phyloP scores from a whole-genome alignment of 2,888 invertebrate genomes.

The Tenthredo livida region DNA sequence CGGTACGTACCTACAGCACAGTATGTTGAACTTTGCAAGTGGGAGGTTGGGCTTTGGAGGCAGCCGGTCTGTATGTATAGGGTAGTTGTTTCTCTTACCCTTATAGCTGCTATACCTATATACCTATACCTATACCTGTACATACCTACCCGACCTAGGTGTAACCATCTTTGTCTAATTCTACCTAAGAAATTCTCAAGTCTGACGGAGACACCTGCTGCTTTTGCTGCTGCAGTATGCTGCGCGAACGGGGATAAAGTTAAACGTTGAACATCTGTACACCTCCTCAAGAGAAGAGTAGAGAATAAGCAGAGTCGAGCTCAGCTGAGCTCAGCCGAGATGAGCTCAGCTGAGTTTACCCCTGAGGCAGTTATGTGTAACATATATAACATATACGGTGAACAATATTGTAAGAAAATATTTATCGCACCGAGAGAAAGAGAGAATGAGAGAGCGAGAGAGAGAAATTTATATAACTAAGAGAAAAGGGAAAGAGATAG shows the following conservation, averaged over 20 bases:
- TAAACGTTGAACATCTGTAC: constrained; percentile 10
- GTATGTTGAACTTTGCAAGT: constrained; percentile 1
- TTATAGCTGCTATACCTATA: background rate
- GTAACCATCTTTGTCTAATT: constrained; percentile 2
- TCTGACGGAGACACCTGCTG: constrained; percentile 16
- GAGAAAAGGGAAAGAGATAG: too few species aligned
- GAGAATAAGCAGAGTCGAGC: background rate
- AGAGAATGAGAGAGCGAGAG: background rate
- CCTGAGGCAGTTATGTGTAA: background rate
- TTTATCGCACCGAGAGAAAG: background rate
- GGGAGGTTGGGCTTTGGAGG: background rate
- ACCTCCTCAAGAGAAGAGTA: background rate
- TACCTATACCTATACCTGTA: background rate
- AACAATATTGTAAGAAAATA: background rate
- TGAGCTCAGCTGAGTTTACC: background rate
- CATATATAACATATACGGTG: background rate
- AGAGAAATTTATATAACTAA: background rate
- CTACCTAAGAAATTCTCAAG: background rate
- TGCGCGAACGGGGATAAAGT: background rate
- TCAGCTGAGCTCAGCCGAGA: background rate
- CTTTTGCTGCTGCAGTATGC: background rate
- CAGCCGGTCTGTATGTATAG: background rate
- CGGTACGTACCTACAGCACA: background rate
- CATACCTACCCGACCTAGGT: background rate
- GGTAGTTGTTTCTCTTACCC: background rate